phyloP scores from a whole-genome alignment of 2,888 invertebrate species.

The Clanis bilineata region DNA sequence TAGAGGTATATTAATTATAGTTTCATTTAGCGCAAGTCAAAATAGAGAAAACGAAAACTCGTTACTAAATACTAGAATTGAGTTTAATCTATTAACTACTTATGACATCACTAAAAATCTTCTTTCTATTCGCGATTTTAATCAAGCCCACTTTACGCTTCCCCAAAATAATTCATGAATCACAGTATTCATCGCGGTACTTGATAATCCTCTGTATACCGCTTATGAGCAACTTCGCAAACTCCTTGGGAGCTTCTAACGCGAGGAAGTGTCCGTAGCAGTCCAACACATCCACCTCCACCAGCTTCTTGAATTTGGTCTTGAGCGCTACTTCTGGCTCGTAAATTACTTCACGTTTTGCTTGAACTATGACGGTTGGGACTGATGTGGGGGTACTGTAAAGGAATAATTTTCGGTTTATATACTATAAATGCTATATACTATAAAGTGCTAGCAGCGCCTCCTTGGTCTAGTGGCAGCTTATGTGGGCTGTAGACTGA shows the following conservation, averaged over 20 bases:
- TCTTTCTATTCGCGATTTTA: too few species aligned
- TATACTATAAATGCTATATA: too few species aligned
- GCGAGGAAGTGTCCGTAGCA: constrained; percentile 92
- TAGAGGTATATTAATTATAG: too few species aligned
- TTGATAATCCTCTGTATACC: constrained; percentile 19
- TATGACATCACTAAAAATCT: too few species aligned
- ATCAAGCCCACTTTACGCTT: too few species aligned
- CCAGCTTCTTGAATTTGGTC: constrained; percentile 82
- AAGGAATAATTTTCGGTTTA: neutral
- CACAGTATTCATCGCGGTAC: neutral
- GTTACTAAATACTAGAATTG: too few species aligned
- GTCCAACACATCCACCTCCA: constrained; percentile 82
- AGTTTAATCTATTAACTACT: too few species aligned
- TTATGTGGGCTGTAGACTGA: too few species aligned
- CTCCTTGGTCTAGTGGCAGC: too few species aligned
- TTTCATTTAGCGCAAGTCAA: too few species aligned
- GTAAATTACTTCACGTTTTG: constrained; percentile 84
- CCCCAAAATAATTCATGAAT: neutral
- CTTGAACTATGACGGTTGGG: constrained; percentile 86
- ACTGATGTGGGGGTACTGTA: constrained; percentile 62
- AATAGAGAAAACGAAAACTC: too few species aligned
- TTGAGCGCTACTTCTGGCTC: constrained; percentile 79
- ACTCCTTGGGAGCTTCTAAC: constrained; percentile 85
- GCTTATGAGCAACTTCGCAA: constrained; percentile 84
- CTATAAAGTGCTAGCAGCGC: too few species aligned